A percentile compares a stretch with the other conserved stretches of the same genome.
phyloP scores from a whole-genome alignment of 1,140 invertebrate species.

The Xylocopa sonorina region DNA sequence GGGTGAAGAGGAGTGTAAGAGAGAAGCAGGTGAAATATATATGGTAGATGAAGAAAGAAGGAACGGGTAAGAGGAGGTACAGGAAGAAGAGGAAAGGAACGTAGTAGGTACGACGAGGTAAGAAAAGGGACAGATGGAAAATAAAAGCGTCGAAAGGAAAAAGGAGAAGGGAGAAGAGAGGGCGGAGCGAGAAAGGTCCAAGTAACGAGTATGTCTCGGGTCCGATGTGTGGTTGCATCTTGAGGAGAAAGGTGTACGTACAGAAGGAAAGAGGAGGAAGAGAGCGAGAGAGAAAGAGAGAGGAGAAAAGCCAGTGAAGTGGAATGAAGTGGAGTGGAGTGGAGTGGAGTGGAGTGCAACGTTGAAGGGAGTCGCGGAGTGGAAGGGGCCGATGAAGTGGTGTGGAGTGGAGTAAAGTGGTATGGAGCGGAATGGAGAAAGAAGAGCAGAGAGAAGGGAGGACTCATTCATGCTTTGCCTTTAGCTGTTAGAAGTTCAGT shows the following conservation, averaged over 20 bases:
- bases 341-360: constrained; percentile 63
- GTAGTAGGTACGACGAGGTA: not conserved
- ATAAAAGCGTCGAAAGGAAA: not conserved
- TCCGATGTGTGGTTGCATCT: not conserved
- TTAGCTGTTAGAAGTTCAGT: constrained; percentile 80
- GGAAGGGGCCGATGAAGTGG: constrained; percentile 23
- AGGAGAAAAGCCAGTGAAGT: constrained; percentile 20
- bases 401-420: constrained; percentile 36
- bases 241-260: constrained; percentile 5
- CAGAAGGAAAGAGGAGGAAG: constrained; percentile 46
- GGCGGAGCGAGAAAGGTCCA: constrained; percentile 45
- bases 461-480: constrained; percentile 82
- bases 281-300: constrained; percentile 9
- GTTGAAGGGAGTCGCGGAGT: constrained; percentile 33
- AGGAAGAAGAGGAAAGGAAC: too few species aligned
- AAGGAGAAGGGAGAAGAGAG: constrained; percentile 43
- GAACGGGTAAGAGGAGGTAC: not conserved
- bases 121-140: not conserved
- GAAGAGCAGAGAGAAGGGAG: constrained; percentile 71
- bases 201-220: constrained; percentile 40
- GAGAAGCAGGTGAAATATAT: constrained; percentile 19
- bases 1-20: not conserved
- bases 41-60: constrained; percentile 19
- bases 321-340: constrained; percentile 26
- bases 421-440: constrained; percentile 48